Conservation (phyloP, 2,888 invertebrate species). For the Laspeyria flexula region DNA sequence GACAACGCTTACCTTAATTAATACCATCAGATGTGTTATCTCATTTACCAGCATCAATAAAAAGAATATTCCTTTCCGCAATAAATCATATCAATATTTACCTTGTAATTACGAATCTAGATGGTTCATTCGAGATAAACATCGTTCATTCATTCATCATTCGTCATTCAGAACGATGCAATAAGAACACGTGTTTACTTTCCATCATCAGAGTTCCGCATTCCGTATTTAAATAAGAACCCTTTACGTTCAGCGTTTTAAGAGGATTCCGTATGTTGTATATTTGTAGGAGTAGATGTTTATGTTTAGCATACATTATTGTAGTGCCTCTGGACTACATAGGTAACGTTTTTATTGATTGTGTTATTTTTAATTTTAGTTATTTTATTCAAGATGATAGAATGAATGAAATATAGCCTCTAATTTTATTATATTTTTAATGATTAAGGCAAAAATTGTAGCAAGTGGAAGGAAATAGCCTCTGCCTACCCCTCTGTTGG, state of each 20-base stretch:
- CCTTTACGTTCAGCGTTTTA: not conserved
- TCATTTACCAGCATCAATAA: not conserved
- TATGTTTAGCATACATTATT: too few species aligned
- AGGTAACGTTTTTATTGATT: too few species aligned
- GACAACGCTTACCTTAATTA: too few species aligned
- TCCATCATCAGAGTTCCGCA: slow-evolving; percentile 52
- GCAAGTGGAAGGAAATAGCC: too few species aligned
- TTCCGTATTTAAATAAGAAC: slow-evolving; percentile 47
- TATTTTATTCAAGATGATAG: too few species aligned
- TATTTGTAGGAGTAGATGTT: not conserved
- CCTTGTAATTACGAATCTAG: slow-evolving; percentile 6
- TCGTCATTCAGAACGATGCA: slow-evolving; percentile 26
- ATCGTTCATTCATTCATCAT: slow-evolving; percentile 24
- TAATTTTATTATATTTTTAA: too few species aligned
- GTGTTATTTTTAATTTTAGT: too few species aligned
- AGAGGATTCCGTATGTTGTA: slow-evolving; percentile 5
- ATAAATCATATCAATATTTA: slow-evolving; percentile 1
- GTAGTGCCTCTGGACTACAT: too few species aligned
- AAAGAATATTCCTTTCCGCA: not conserved
- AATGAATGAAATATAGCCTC: too few species aligned
- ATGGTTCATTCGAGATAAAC: slow-evolving; percentile 15
- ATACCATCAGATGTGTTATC: too few species aligned
- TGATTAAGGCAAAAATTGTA: too few species aligned
- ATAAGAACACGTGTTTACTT: slow-evolving; percentile 21
- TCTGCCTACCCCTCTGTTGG: too few species aligned